Evolutionary conservation across 2,888 invertebrate species (phyloP).

Genomic region (Bombylius major): DNA sequence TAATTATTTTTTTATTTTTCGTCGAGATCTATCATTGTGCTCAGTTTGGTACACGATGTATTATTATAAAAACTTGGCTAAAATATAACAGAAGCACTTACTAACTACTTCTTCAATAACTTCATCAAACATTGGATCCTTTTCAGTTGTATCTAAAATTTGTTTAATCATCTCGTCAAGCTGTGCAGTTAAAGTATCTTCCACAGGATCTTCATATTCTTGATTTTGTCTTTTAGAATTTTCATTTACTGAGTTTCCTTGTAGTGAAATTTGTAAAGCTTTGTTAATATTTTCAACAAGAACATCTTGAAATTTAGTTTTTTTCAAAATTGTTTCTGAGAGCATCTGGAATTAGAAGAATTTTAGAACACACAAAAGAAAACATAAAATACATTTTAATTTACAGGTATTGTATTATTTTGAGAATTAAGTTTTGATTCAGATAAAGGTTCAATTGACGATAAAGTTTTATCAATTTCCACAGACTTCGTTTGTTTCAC

Average conservation of each 20-base stretch:
- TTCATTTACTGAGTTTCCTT: slow-evolving; percentile 2
- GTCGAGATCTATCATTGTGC: no score
- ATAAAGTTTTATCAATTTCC: no score
- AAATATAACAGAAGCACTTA: slow-evolving; percentile 6
- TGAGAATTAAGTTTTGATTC: no score
- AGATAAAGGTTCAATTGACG: no score
- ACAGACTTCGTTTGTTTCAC: no score
- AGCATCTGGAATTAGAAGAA: slow-evolving; percentile 17
- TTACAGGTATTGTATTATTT: no score
- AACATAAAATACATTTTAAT: no score
- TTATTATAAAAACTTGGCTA: no score
- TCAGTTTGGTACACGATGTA: no score
- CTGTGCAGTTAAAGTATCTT: slow-evolving; percentile 9
- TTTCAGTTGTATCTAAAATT: slow-evolving; percentile 30
- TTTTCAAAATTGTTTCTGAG: slow-evolving; percentile 27
- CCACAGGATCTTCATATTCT: slow-evolving; percentile 4
- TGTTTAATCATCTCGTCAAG: slow-evolving; percentile 29
- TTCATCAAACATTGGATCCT: slow-evolving; percentile 30
- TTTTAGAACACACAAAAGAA: slow-evolving; percentile 8
- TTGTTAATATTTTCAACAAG: slow-evolving; percentile 30
- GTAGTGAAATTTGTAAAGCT: slow-evolving; percentile 9
- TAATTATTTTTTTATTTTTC: no score
- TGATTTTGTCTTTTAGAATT: not conserved
- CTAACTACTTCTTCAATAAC: slow-evolving; percentile 27
- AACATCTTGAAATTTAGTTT: slow-evolving; percentile 26